Evolutionary conservation across 2,113 vertebrate species (phyloP), one percentile per base, ranked within the genome.

Genomic region (Ranitomeya imitator): DNA sequence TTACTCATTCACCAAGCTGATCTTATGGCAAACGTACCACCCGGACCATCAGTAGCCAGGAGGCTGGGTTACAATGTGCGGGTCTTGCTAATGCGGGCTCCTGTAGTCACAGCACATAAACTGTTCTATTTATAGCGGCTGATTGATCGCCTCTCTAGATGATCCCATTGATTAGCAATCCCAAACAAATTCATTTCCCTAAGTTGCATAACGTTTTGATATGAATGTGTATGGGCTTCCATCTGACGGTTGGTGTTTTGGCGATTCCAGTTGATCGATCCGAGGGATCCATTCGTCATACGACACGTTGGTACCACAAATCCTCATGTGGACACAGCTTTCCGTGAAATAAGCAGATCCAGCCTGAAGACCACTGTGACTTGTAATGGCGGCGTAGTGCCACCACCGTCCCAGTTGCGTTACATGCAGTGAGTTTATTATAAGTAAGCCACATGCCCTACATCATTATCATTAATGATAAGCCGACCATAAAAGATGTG

Each of bases 111-210:
- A 52, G 55, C 54, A 45, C 71, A 83, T 83, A 88, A 63, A 77
- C 69, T 78, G 87, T n/a, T 57, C 87, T 84, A 88, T 88, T 88
- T 84, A 88, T 84, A 84, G 86, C 15, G 18, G 18, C 59, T 65
- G 51, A 88, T 83, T 83, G 87, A 88, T 88, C 65, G 81, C 31
- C 59, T 67, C 69, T 81, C 87, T 67, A 19, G 57, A 88, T 88
- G 37, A 78, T 83, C 71, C 51, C 37, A 88, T 84, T 83, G 87
- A 88, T 84, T 84, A 76, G 57, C 60, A 78, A 84, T 88, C 65
- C 57, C 7, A 67, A 78, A 78, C 55, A 83, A 83, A 83, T 88
- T 60, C 45, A 86, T 86, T 76, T 65, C 74, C 59, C 57, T 63
- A 79, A 86, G n/a, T 60, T 88, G 57, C 10, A 74, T 45, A 52